Percentiles rank a stretch among this genome's conserved stretches.
These are phyloP conservation scores for Falco cherrug DNA, from an alignment of 2,797 vertebrate genomes.

Conservation along the genomic window DNA sequence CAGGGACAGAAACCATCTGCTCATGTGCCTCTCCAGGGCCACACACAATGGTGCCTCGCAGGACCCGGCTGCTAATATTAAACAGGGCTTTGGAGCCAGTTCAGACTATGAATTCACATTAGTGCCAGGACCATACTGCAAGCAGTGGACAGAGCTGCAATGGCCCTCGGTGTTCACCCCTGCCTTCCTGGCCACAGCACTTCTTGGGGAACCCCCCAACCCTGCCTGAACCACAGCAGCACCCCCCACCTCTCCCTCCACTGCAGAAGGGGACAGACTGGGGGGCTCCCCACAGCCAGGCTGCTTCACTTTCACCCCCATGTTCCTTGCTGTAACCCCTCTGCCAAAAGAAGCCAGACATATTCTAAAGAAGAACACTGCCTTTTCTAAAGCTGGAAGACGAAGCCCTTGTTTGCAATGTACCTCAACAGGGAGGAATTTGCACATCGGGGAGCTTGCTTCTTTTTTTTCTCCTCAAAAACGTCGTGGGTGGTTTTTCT, in stretches of 20 bases:
- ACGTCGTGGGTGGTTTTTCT: constrained; percentile 54
- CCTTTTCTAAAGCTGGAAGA: constrained; percentile 1
- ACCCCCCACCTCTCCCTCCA: neutral
- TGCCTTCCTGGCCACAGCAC: neutral
- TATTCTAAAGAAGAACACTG: neutral
- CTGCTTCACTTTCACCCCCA: neutral
- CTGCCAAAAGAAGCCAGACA: neutral
- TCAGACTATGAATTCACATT: neutral
- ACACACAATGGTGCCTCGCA: neutral
- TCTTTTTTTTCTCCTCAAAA: neutral
- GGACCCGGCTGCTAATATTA: neutral
- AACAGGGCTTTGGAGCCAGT: neutral
- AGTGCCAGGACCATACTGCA: neutral
- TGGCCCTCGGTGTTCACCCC: neutral
- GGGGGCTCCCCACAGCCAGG: neutral
- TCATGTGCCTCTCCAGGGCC: neutral
- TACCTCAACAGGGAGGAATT: constrained; percentile 5
- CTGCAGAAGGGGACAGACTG: accelerated
- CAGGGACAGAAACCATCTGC: neutral
- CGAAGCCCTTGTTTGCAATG: neutral
- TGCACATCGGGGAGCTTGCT: constrained; percentile 3
- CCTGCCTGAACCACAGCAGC: neutral
- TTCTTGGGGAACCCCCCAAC: neutral
- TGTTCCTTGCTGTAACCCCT: neutral
- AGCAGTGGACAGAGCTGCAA: accelerated